Evolutionary conservation across 2,888 invertebrate species (phyloP), one percentile per base, ranked within the genome.

Genomic region (Ectemnius continuus): DNA sequence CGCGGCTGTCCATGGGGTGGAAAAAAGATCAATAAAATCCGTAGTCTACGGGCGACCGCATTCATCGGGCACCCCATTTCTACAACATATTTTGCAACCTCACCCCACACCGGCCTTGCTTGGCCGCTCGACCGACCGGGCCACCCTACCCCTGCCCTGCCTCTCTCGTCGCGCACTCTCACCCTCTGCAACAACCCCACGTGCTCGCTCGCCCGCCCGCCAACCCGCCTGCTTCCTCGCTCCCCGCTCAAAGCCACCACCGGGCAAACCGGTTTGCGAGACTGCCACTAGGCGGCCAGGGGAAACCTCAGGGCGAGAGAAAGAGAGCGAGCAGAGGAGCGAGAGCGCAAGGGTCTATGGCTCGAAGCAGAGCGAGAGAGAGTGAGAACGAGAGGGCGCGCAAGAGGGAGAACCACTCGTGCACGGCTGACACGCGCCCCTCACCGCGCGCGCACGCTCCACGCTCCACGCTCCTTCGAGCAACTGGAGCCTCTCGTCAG

Each of bases 21-120:
- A 84, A 85, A 85, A 85, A 84, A 88, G 89, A 89, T 89, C 89
- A 89, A 89, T 89, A 89, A 89, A 88, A 88, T 89, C 87, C 87
- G 83, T 87, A 87, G 88, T 87, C 87, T 86, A 88, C 86, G 85
- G 87, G 83, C 86, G 87, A 86, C 88, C 86, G 87, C 88, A 87
- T 89, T 88, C 89, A 87, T 88, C 83, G 88, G 83, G 84, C 84
- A 85, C 84, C 84, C 88, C 87, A 84, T 87, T 88, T 86, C 88
- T 88, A 86, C 87, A 88, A 87, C 88, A 88, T 88, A 89, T 88
- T 89, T 88, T 86, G 88, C 88, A 85, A 85, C 81, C 86, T 84
- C 84, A 75, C 76, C 70, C 79, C 80, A 65, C 70, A 67, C 74
- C 60, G 67, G 69, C 67, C 70, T 71, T 62, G 70, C 70, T 63